Conservation (phyloP, 2,888 invertebrate genomes). For the Hecatera dysodea region DNA sequence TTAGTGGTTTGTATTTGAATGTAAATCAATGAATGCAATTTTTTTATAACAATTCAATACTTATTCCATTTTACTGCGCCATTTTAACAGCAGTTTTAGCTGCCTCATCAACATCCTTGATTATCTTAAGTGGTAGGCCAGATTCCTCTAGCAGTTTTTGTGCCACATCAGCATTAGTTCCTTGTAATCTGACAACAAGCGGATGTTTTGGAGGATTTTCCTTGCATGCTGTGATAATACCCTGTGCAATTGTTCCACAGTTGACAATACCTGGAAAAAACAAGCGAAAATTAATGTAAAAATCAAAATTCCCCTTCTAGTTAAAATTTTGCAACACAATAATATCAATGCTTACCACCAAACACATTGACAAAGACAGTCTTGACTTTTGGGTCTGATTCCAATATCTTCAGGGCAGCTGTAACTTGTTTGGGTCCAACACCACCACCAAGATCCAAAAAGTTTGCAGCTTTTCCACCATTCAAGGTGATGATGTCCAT, state of each 20-base stretch:
- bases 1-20: constrained; percentile 43
- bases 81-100: constrained; percentile 95
- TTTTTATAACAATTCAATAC: constrained; percentile 11
- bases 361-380: constrained; percentile 99
- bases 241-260: constrained; percentile 98
- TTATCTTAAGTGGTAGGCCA: constrained; percentile 95
- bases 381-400: constrained; percentile 96
- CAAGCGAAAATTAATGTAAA: not conserved
- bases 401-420: constrained; percentile 97
- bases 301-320: not conserved
- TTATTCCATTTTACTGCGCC: constrained; percentile 65
- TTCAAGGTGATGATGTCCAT: constrained; percentile 99
- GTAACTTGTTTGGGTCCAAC: constrained; percentile 98
- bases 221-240: constrained; percentile 97
- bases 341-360: constrained; percentile 91
- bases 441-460: constrained; percentile 99
- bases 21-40: constrained; percentile 57
- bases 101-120: constrained; percentile 97
- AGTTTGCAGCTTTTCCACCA: constrained; percentile 99
- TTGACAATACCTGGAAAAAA: constrained; percentile 96
- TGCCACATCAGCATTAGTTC: constrained; percentile 97
- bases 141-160: constrained; percentile 95
- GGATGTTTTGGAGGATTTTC: constrained; percentile 95
- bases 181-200: constrained; percentile 98
- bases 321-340: not conserved